These are phyloP conservation scores for mouse (Mus musculus) DNA, from an alignment of 2,113 vertebrate genomes.

Conservation along the genomic window GRCm39 chr1:59287501-59288000, in stretches of 20 bases:
- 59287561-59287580: no score
- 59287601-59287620: neutral
- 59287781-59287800: neutral
- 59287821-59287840: neutral
- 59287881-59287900: neutral
- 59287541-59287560: no score
- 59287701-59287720: neutral
- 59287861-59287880: neutral
- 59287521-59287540: no score
- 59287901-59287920: neutral
- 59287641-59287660: neutral
- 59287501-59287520: no score
- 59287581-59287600: no score
- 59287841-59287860: neutral
- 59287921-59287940: neutral
- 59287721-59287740: neutral
- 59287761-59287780: neutral
- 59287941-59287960: neutral
- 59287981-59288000: neutral
- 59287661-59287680: no score
- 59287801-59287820: neutral
- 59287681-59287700: no score
- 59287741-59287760: neutral
- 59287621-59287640: no score
- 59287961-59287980: neutral